Evolutionary conservation across 2,888 invertebrate genomes (phyloP).

Genomic region (Camponotus fellah): DNA sequence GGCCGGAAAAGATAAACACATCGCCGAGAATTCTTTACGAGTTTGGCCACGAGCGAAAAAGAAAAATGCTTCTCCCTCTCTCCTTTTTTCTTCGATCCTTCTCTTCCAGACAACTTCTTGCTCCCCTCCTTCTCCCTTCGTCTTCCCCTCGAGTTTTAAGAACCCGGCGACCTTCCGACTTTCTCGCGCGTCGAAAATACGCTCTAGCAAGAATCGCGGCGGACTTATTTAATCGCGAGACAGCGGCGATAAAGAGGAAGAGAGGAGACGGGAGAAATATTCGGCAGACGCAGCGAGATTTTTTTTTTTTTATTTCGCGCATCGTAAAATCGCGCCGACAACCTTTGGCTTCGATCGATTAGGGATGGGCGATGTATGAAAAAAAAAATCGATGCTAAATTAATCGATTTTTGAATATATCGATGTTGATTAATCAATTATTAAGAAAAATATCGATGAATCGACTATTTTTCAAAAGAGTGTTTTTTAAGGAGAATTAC

Average conservation of each 20-base stretch:
- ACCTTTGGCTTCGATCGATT: slow-evolving; percentile 27
- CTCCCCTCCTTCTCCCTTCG: too few species aligned
- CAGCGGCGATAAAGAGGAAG: background rate
- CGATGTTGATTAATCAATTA: too few species aligned
- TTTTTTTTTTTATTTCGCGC: slow-evolving; percentile 15
- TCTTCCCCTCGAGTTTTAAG: slow-evolving; percentile 12
- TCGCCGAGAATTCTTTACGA: background rate
- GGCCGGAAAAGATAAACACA: background rate
- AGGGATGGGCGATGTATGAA: too few species aligned
- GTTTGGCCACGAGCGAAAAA: background rate
- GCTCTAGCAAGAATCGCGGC: slow-evolving; percentile 1
- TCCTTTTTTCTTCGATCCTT: background rate
- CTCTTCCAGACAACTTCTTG: background rate
- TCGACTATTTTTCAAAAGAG: too few species aligned
- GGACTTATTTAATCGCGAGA: slow-evolving; percentile 16
- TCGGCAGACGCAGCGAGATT: background rate
- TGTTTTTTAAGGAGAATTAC: too few species aligned
- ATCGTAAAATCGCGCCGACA: slow-evolving; percentile 25
- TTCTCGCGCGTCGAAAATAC: slow-evolving; percentile 17
- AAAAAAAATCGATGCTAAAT: too few species aligned
- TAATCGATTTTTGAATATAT: too few species aligned
- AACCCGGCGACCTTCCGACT: slow-evolving; percentile 33
- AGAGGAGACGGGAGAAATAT: slow-evolving; percentile 13
- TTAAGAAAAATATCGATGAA: too few species aligned
- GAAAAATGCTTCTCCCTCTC: background rate